Evolutionary conservation across 2,888 invertebrate genomes (phyloP).

Genomic region (Tholera decimalis): DNA sequence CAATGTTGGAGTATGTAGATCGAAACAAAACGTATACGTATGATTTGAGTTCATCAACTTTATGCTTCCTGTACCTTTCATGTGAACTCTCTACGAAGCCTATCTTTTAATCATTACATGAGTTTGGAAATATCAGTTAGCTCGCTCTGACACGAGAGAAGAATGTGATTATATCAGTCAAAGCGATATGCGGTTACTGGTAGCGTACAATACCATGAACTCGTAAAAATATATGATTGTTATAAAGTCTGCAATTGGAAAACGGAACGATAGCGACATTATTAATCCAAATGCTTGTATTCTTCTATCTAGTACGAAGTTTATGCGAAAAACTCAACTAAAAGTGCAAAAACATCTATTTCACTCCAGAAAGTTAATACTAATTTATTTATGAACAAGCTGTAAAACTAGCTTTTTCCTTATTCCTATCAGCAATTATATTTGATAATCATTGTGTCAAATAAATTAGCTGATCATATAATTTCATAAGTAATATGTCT

Average conservation of each 20-base stretch:
- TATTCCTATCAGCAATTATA: no score
- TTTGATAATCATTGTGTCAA: no score
- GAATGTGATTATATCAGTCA: background rate
- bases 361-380: background rate
- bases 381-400: no score
- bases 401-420: no score
- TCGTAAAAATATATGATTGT: background rate
- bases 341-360: background rate
- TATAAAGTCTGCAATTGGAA: background rate
- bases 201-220: background rate
- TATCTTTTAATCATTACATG: background rate
- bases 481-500: no score
- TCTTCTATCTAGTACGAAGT: background rate
- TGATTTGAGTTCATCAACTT: conserved; percentile 15
- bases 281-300: background rate
- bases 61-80: background rate
- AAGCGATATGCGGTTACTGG: no score
- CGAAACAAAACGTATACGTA: conserved; percentile 4
- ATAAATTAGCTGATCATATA: no score
- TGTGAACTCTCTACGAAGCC: background rate
- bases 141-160: background rate
- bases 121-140: background rate
- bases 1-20: conserved; percentile 18
- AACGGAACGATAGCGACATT: background rate
- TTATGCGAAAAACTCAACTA: background rate